Conservation (phyloP, 2,888 invertebrate genomes). For the Proisotoma minuta region DNA sequence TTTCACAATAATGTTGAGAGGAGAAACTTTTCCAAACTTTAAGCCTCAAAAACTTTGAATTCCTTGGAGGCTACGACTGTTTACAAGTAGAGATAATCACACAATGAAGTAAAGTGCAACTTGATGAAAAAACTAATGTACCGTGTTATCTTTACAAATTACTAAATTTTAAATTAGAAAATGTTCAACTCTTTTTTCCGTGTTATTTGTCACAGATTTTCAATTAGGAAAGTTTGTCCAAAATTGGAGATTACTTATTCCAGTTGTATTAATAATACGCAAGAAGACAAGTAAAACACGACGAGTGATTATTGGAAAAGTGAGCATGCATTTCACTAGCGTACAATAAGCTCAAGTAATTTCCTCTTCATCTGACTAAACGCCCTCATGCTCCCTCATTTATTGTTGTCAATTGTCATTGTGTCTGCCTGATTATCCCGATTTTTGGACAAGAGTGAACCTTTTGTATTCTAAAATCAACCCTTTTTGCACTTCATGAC, state of each 20-base stretch:
- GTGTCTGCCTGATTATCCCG: background rate
- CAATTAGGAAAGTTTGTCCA: no score
- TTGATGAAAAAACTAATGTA: background rate
- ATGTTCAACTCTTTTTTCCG: no score
- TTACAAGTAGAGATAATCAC: background rate
- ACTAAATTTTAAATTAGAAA: no score
- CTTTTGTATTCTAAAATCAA: constrained; percentile 7
- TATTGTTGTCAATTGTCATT: constrained; percentile 4
- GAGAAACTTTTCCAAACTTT: no score
- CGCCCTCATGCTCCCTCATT: background rate
- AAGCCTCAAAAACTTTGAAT: constrained; percentile 1
- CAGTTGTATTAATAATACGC: no score
- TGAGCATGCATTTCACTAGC: no score
- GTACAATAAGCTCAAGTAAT: no score
- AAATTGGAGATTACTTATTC: no score
- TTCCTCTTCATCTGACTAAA: no score
- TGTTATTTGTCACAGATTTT: no score
- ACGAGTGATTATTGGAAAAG: no score
- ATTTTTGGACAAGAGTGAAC: background rate
- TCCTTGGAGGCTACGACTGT: background rate
- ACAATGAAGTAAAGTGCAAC: background rate
- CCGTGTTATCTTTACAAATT: background rate
- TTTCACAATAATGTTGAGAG: background rate
- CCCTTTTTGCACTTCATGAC: constrained; percentile 15
- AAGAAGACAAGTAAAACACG: no score